These are phyloP conservation scores for Diphyllodes magnificus DNA, from an alignment of 2,113 vertebrate species.

Conservation along the genomic window DNA sequence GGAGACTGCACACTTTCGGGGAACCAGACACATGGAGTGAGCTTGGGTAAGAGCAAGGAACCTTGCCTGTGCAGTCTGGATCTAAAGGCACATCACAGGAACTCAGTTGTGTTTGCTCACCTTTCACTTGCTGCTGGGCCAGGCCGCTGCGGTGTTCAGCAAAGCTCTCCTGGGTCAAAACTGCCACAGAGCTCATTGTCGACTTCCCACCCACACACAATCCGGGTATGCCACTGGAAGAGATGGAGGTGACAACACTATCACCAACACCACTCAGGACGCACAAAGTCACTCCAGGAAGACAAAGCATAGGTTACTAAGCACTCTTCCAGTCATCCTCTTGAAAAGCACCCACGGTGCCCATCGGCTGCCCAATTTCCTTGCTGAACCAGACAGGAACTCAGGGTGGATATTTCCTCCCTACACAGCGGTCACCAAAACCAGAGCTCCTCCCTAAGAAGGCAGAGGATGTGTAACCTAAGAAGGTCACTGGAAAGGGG, in stretches of 20 bases:
- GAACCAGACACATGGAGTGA: neutral
- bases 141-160: constrained; percentile 98
- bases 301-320: neutral
- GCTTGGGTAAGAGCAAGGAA: neutral
- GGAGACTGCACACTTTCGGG: neutral
- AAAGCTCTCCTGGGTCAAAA: constrained; percentile 99
- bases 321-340: neutral
- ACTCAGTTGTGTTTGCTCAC: constrained; percentile 58
- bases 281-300: neutral
- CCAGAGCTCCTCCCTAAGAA: neutral
- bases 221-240: constrained; percentile 90
- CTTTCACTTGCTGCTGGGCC: constrained; percentile 86
- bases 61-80: neutral
- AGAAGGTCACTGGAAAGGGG: neutral
- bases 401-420: neutral
- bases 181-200: constrained; percentile 99
- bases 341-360: neutral
- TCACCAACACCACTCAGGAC: neutral
- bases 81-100: neutral
- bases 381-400: neutral
- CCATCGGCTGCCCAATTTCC: neutral
- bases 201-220: constrained; percentile 89
- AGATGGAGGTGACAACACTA: neutral
- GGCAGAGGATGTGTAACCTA: neutral
- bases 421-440: neutral